Percentiles rank a stretch among this genome's conserved stretches.
Conservation (phyloP, 2,888 invertebrate genomes). For the Rhagophthalmus giganteus region DNA sequence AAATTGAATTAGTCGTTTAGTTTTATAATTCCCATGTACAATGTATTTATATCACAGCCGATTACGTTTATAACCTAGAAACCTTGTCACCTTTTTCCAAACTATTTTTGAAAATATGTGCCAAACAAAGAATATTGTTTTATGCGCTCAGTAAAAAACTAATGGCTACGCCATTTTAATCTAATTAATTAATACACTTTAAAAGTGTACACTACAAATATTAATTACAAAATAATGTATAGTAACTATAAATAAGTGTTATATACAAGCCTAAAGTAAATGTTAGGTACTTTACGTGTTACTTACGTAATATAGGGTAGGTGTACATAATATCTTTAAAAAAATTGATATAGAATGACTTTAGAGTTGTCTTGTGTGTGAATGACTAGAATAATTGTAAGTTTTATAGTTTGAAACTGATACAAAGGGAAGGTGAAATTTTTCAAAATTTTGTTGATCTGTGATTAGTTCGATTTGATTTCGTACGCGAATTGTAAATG, state of each 20-base stretch:
- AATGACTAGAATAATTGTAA: constrained; percentile 30
- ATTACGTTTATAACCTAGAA: too few relatives aligned
- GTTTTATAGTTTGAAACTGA: constrained; percentile 19
- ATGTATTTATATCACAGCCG: too few relatives aligned
- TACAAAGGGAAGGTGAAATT: too few relatives aligned
- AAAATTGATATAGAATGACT: constrained; percentile 21
- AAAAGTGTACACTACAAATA: constrained; percentile 52
- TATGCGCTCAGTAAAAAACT: constrained; percentile 40
- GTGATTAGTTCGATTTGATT: constrained; percentile 1
- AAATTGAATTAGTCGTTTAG: constrained; percentile 13
- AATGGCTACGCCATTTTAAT: constrained; percentile 51
- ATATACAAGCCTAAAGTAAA: constrained; percentile 38
- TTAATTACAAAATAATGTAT: constrained; percentile 48
- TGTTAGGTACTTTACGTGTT: constrained; percentile 42
- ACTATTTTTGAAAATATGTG: constrained; percentile 34
- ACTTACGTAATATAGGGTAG: constrained; percentile 37
- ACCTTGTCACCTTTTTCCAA: too few relatives aligned
- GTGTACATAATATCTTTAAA: constrained; percentile 29
- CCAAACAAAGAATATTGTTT: constrained; percentile 36
- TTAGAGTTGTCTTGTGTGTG: constrained; percentile 28
- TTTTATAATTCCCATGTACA: too few relatives aligned
- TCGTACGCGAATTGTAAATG: constrained; percentile 21
- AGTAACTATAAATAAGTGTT: constrained; percentile 38
- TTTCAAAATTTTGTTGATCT: background rate
- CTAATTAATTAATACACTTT: constrained; percentile 49